These are phyloP conservation scores for Atethmia centrago DNA, from an alignment of 2,888 invertebrate genomes.

Conservation along the genomic window DNA sequence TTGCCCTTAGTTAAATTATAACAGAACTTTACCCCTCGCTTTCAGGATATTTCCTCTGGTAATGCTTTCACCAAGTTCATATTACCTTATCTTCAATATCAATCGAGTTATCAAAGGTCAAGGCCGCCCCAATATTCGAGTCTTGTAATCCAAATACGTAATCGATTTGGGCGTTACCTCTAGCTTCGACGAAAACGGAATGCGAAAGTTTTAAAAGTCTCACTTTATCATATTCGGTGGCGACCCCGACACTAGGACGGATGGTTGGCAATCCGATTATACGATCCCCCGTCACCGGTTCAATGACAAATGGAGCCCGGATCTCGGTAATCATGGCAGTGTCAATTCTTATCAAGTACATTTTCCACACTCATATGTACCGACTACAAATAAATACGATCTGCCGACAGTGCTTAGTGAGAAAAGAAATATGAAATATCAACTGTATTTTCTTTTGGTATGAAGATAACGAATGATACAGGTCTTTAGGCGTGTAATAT, in stretches of 20 bases:
- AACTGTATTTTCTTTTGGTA: conserved; percentile 18
- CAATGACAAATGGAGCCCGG: conserved; percentile 65
- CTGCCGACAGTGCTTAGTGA: conserved; percentile 16
- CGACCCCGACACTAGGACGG: conserved; percentile 56
- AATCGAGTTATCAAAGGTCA: conserved; percentile 35
- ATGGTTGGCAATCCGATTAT: conserved; percentile 75
- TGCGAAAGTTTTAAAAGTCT: conserved; percentile 46
- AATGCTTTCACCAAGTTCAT: conserved; percentile 25
- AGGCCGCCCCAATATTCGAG: conserved; percentile 15
- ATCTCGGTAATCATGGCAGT: conserved; percentile 72
- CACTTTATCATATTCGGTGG: conserved; percentile 47
- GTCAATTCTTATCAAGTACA: conserved; percentile 68
- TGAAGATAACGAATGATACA: conserved; percentile 5
- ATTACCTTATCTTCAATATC: conserved; percentile 38
- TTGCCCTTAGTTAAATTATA: conserved; percentile 3
- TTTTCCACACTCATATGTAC: conserved; percentile 42
- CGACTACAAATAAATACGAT: conserved; percentile 30
- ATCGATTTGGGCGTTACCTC: conserved; percentile 39
- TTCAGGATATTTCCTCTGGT: neutral
- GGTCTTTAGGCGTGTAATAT: neutral
- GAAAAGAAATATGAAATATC: conserved; percentile 9
- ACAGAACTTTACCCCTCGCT: neutral
- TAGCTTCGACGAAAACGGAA: conserved; percentile 32
- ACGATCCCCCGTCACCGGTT: conserved; percentile 70
- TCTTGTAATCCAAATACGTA: conserved; percentile 34